Percentiles rank a stretch among this genome's conserved stretches.
phyloP scores from a whole-genome alignment of 2,888 invertebrate species.

The Girardia tigrina region DNA sequence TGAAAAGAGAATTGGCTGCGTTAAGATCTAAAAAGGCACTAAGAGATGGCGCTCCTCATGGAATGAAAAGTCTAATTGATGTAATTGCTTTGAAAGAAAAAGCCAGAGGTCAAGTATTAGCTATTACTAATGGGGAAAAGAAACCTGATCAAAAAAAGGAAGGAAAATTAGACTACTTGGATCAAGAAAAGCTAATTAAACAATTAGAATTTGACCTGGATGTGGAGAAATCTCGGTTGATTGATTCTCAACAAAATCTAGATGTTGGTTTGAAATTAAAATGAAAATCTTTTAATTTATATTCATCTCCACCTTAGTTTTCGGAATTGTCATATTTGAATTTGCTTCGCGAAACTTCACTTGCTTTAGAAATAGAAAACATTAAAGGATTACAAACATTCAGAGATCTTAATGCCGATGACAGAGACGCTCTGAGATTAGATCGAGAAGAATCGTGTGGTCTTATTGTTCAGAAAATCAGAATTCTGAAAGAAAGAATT shows the following conservation, averaged over 20 bases:
- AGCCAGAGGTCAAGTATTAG: neutral
- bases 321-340: slow-evolving; percentile 41
- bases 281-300: neutral
- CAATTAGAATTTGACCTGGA: slow-evolving; percentile 10
- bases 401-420: slow-evolving; percentile 46
- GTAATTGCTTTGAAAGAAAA: neutral
- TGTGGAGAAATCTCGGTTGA: neutral
- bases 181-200: neutral
- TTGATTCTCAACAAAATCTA: neutral
- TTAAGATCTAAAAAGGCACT: slow-evolving; percentile 44
- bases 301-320: slow-evolving; percentile 15
- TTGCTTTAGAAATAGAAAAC: slow-evolving; percentile 43
- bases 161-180: neutral
- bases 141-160: neutral
- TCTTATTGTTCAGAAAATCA: slow-evolving; percentile 42
- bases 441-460: slow-evolving; percentile 43
- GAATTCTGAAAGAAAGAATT: slow-evolving; percentile 38
- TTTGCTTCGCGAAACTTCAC: slow-evolving; percentile 43
- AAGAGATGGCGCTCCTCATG: slow-evolving; percentile 31
- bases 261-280: slow-evolving; percentile 6
- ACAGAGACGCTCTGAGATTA: slow-evolving; percentile 42
- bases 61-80: neutral
- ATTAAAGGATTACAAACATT: slow-evolving; percentile 44
- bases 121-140: neutral
- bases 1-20: slow-evolving; percentile 49